A percentile compares a stretch with the other conserved stretches of the same genome.
Evolutionary conservation across 1,140 invertebrate species (phyloP).

Genomic region (Drosophila grimshawi): DNA sequence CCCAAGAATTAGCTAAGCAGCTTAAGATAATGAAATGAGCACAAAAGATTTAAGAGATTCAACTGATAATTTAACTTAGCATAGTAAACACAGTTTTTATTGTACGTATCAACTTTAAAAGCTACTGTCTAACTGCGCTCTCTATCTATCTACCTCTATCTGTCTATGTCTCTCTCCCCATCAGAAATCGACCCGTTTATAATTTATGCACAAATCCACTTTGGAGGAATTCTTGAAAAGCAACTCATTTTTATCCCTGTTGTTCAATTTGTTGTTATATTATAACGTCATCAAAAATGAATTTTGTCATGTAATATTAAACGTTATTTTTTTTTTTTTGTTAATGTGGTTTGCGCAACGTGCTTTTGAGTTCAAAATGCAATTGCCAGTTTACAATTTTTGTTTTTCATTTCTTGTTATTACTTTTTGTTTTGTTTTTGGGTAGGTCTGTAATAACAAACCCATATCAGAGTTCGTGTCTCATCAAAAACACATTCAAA

Average conservation of each 20-base stretch:
- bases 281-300: conserved; percentile 67
- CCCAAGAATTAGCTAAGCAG: conserved; percentile 19
- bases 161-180: background rate
- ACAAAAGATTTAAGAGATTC: conserved; percentile 5
- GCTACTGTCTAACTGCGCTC: conserved; percentile 3
- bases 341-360: conserved; percentile 68
- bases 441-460: conserved; percentile 60
- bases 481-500: conserved; percentile 69
- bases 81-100: conserved; percentile 8
- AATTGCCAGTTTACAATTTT: conserved; percentile 45
- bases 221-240: conserved; percentile 27
- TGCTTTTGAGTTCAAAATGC: conserved; percentile 56
- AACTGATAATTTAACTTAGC: conserved; percentile 11
- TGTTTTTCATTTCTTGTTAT: background rate
- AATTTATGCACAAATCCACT: conserved; percentile 51
- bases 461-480: conserved; percentile 51
- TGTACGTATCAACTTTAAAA: conserved; percentile 2
- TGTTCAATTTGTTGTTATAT: conserved; percentile 8
- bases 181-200: background rate
- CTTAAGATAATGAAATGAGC: conserved; percentile 27
- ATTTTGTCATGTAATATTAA: conserved; percentile 70
- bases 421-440: conserved; percentile 15
- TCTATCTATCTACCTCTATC: too few relatives aligned
- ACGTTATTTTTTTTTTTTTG: conserved; percentile 23
- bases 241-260: conserved; percentile 9